A percentile compares a stretch with the other conserved stretches of the same genome.
These are phyloP conservation scores for Grallaria varia DNA, from an alignment of 2,113 vertebrate genomes.

Conservation along the genomic window DNA sequence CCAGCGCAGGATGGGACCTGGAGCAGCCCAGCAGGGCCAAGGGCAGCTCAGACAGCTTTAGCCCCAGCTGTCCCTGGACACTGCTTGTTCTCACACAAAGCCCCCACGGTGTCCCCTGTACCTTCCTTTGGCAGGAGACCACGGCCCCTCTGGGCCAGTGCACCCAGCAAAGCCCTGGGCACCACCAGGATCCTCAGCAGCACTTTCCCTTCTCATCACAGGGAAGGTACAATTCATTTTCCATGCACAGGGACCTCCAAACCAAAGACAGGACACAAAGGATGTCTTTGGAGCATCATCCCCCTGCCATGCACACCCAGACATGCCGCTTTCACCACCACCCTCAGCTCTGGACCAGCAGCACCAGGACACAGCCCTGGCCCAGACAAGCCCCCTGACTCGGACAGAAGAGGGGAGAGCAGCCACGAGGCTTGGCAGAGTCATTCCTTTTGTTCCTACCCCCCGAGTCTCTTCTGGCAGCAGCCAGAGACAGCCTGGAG, in stretches of 20 bases:
- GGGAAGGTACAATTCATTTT: not conserved
- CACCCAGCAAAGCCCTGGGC: not conserved
- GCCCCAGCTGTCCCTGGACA: not conserved
- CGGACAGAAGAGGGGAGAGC: not conserved
- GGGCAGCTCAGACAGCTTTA: not conserved
- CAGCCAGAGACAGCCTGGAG: not conserved
- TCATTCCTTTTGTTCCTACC: not conserved
- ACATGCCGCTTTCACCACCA: not conserved
- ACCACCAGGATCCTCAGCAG: not conserved
- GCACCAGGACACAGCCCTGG: not conserved
- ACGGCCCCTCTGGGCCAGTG: not conserved
- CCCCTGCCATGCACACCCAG: rapidly evolving
- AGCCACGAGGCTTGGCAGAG: not conserved
- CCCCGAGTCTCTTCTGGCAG: not conserved
- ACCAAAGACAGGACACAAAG: rapidly evolving
- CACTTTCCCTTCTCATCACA: not conserved
- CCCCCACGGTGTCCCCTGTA: not conserved
- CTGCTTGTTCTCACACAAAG: not conserved
- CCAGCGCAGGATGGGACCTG: not conserved
- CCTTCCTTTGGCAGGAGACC: not conserved
- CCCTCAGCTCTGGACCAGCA: not conserved
- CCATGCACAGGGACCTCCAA: not conserved
- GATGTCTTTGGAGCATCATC: not conserved
- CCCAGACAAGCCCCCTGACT: not conserved
- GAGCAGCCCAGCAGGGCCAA: not conserved